These are phyloP conservation scores for Gnatocerus cornutus DNA, from an alignment of 2,888 invertebrate species.

Conservation along the genomic window DNA sequence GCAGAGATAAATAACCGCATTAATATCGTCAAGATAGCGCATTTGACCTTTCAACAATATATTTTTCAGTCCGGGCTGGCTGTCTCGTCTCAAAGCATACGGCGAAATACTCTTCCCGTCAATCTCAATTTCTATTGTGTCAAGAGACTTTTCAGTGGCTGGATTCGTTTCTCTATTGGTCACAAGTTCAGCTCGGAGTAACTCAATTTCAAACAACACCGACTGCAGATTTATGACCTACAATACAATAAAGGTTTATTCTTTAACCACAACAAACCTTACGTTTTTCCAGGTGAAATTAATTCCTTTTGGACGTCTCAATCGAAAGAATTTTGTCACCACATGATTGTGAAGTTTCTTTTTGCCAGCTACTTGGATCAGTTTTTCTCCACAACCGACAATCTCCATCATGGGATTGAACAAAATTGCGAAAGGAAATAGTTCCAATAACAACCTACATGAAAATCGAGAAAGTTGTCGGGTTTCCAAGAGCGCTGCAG, in stretches of 20 bases:
- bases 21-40: slow-evolving; percentile 85
- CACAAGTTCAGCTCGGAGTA: slow-evolving; percentile 73
- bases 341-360: slow-evolving; percentile 77
- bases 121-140: slow-evolving; percentile 60
- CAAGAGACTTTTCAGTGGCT: slow-evolving; percentile 44
- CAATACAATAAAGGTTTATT: slow-evolving; percentile 54
- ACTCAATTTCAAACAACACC: slow-evolving; percentile 89
- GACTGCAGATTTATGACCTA: slow-evolving; percentile 86
- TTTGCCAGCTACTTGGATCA: slow-evolving; percentile 77
- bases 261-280: slow-evolving; percentile 42
- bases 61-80: slow-evolving; percentile 77
- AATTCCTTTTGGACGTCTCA: slow-evolving; percentile 87
- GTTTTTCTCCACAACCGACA: slow-evolving; percentile 84
- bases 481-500: slow-evolving; percentile 63
- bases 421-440: slow-evolving; percentile 92
- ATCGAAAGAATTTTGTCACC: slow-evolving; percentile 81
- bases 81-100: slow-evolving; percentile 66
- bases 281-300: slow-evolving; percentile 90
- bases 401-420: slow-evolving; percentile 85
- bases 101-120: slow-evolving; percentile 67
- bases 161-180: slow-evolving; percentile 46
- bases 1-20: slow-evolving; percentile 88
- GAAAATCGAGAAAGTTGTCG: slow-evolving; percentile 77
- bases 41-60: slow-evolving; percentile 91
- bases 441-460: slow-evolving; percentile 80